phyloP scores from a whole-genome alignment of 2,113 vertebrate genomes.

The Circaetus gallicus region DNA sequence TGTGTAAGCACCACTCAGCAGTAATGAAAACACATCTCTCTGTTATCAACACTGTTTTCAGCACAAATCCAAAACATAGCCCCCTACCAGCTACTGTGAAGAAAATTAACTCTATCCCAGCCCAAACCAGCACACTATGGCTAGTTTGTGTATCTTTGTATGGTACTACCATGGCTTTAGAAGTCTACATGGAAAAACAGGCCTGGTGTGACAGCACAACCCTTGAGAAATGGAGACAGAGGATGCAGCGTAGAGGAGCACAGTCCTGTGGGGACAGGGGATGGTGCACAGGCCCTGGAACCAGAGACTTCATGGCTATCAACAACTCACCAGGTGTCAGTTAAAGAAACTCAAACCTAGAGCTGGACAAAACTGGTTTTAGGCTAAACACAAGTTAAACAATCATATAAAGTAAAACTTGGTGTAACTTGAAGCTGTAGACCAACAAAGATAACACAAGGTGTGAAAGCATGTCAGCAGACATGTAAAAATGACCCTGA shows the following conservation, averaged over 20 bases:
- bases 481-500: not conserved
- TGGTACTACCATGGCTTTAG: not conserved
- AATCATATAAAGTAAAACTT: not conserved
- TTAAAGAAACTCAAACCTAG: not conserved
- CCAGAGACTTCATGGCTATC: rapidly evolving
- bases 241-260: rapidly evolving
- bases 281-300: not conserved
- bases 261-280: rapidly evolving
- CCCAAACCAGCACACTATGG: too few relatives aligned
- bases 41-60: too few relatives aligned
- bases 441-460: not conserved
- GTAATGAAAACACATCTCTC: too few relatives aligned
- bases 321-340: not conserved
- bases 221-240: not conserved
- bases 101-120: too few relatives aligned
- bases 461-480: not conserved
- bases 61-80: too few relatives aligned
- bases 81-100: too few relatives aligned
- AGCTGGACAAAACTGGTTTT: not conserved
- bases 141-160: not conserved
- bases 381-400: not conserved
- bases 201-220: not conserved
- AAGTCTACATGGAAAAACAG: not conserved
- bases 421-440: not conserved
- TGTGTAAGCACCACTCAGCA: too few relatives aligned